These are phyloP conservation scores for Trissolcus basalis DNA, from an alignment of 1,140 invertebrate genomes.

Conservation along the genomic window DNA sequence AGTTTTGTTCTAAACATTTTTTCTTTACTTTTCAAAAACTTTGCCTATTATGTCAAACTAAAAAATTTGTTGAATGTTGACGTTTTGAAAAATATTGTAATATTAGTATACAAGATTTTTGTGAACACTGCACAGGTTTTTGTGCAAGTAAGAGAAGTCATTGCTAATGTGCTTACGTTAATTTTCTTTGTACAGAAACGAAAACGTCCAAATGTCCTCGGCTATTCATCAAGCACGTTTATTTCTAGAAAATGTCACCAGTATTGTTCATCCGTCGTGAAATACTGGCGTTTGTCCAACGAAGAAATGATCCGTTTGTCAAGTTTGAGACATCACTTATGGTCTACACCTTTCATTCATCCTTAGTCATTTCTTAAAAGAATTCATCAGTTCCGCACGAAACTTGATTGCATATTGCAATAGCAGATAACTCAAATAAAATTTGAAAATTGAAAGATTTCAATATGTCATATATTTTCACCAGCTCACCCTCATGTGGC, in stretches of 20 bases:
- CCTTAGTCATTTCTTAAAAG: conserved; percentile 59
- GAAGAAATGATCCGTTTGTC: conserved; percentile 59
- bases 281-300: conserved; percentile 61
- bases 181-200: conserved; percentile 58
- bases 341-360: conserved; percentile 65
- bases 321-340: conserved; percentile 56
- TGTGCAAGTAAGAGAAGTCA: conserved; percentile 19
- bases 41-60: conserved; percentile 1
- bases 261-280: conserved; percentile 58
- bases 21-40: conserved; percentile 14
- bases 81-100: too few species aligned
- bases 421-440: too few species aligned
- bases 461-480: too few species aligned
- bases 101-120: too few species aligned
- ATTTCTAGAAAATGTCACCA: conserved; percentile 63
- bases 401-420: too few species aligned
- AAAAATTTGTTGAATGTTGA: too few species aligned
- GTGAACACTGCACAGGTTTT: conserved; percentile 27
- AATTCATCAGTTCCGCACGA: too few species aligned
- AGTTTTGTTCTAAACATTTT: background rate
- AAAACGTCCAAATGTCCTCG: conserved; percentile 54
- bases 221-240: conserved; percentile 55
- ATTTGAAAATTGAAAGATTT: too few species aligned
- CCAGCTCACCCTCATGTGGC: too few species aligned
- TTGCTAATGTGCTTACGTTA: conserved; percentile 43